Evolutionary conservation across 2,797 vertebrate species (phyloP), one percentile per base, ranked within the genome.

Genomic region (Geotrypetes seraphini): DNA sequence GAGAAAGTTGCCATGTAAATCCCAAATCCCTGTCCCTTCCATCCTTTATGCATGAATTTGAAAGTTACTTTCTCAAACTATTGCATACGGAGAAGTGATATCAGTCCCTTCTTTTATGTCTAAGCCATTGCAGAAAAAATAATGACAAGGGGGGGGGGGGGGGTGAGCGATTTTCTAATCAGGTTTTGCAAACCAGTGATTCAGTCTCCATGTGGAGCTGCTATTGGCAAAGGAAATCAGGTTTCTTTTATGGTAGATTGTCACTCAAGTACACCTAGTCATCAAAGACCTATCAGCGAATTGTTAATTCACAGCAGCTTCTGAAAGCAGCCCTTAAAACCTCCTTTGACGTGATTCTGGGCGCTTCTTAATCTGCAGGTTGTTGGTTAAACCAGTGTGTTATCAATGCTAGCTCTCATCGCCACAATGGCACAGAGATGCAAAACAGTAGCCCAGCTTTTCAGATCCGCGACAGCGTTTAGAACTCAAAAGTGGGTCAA

Each of bases 201-300:
- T 67, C 68, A 49, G 54, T 71, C 50, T 66, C 47, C 50, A 62
- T 30, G 45, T 66, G 56, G 57, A 45, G 62, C 43, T 16, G 20
- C 73, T 78, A 77, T 74, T 63, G 63, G 63, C 72, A 72, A 72
- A 69, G 70, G 73, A 69, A 78, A 78, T 63, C 62, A 59, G 48
- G 36, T 63, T 75, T 51, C 59, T 57, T 82, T 79, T 81, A 77
- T 76, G 70, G 44, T 56, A 73, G 48, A 41, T 64, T 72, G 69
- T 61, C 53, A 63, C 66, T 57, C 68, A 75, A 73, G 71, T 75
- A 73, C 59, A 75, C 73, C 54, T 49, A 63, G 64, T 69, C 73
- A 62, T 69, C 72, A 81, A 81, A 70, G 75, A 67, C 23, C 57
- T 75, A 73, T 79, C 74, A 74, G 74, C 81, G 78, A 80, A 81